phyloP scores from a whole-genome alignment of 2,797 vertebrate genomes.

The Taeniopygia guttata region DNA sequence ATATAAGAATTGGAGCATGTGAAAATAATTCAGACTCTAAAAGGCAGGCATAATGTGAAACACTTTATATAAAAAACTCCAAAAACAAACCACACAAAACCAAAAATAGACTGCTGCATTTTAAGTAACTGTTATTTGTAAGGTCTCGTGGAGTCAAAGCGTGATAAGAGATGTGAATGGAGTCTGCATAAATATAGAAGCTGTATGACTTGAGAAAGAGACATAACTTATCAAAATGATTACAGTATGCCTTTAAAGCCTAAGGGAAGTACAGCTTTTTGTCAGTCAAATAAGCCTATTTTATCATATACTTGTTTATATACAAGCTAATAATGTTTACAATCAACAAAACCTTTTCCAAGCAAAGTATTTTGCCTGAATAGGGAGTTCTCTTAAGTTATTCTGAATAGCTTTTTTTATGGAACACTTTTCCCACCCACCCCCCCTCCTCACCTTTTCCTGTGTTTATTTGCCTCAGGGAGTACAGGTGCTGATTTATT shows the following conservation, averaged over 20 bases:
- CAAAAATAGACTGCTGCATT: constrained; percentile 34
- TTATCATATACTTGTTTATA: neutral
- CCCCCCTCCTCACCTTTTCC: too few species aligned
- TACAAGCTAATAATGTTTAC: neutral
- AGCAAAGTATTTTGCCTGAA: neutral
- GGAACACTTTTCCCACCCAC: neutral
- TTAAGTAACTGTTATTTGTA: constrained; percentile 37
- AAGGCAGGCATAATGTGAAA: neutral
- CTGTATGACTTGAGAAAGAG: neutral
- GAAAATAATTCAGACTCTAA: neutral
- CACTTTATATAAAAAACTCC: neutral
- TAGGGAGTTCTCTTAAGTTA: neutral
- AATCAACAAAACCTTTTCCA: neutral
- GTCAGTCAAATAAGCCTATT: neutral
- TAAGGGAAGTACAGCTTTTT: neutral
- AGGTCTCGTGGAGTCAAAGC: constrained; percentile 12
- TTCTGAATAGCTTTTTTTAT: neutral
- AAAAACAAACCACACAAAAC: neutral
- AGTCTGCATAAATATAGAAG: neutral
- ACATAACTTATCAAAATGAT: neutral
- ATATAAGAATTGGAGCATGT: constrained; percentile 23
- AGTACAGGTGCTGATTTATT: neutral
- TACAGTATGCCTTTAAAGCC: neutral
- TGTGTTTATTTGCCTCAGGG: neutral
- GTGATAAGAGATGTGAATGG: constrained; percentile 5